Base-by-base conservation (phyloP, 37 sponge, comb jelly and placozoan genomes). In the Theonella swinhoei region DNA sequence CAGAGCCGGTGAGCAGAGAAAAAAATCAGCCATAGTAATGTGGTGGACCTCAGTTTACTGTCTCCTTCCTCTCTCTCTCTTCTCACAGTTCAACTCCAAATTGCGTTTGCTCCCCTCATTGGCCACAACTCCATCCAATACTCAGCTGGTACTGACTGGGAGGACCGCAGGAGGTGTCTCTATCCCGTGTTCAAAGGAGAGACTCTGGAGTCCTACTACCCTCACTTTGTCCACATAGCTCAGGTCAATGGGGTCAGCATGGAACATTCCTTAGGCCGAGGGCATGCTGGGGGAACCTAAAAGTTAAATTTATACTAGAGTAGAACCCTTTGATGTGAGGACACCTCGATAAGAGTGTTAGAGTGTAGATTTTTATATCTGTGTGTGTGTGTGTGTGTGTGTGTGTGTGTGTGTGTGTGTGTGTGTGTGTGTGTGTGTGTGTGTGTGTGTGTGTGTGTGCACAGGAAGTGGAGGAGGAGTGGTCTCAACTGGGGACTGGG, bases 1-100 rank as follows among this genome's bases (percentile, higher is more conserved):
- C 47, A 82, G 97, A 62, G 92, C 97, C 76, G 77, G 95, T 94
- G 69, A 40, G 58, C 14, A 47, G 54, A 47, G 11, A 47, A 47
- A 47, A 14, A 47, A 47, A 47, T 14, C 7, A 47, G 54, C 14
- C 14, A 17, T 47, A 17, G 14, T 14, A 47, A 47, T 17, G 54
- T n/a, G n/a, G n/a, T n/a, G 14, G 54, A 47, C 14, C 54, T 47
- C 54, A 47, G 54, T 14, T n/a, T n/a, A n/a, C n/a, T n/a, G n/a
- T n/a, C n/a, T n/a, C n/a, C n/a, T n/a, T n/a, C n/a, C n/a, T n/a
- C n/a, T n/a, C n/a, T n/a, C n/a, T n/a, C n/a, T n/a, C n/a, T n/a
- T n/a, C n/a, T n/a, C n/a, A n/a, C n/a, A 66, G 28, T 31, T 7
- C 32, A 66, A 7, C 68, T 66, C 31, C 68, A 66, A 8, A 29